These are phyloP conservation scores for Xylocampa areola DNA, from an alignment of 2,888 invertebrate species.

Conservation along the genomic window DNA sequence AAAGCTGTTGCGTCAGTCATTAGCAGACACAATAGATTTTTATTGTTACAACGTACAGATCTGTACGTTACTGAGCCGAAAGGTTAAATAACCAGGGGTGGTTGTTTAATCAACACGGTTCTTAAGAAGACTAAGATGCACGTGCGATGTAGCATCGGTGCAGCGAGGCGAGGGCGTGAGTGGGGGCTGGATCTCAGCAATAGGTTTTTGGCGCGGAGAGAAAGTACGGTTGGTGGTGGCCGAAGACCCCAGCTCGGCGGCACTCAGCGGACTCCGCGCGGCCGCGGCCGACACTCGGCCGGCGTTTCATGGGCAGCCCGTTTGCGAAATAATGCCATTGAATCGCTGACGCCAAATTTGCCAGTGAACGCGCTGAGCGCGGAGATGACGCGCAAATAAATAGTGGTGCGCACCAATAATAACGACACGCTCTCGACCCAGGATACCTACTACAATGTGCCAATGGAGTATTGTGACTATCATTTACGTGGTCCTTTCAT, in stretches of 20 bases:
- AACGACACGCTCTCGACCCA: conserved; percentile 67
- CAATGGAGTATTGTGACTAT: conserved; percentile 84
- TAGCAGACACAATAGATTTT: too few relatives aligned
- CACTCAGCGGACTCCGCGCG: conserved; percentile 83
- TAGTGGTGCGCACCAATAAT: conserved; percentile 71
- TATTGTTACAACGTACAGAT: too few relatives aligned
- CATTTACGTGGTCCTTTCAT: conserved; percentile 78
- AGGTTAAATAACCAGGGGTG: background rate
- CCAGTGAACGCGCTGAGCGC: conserved; percentile 77
- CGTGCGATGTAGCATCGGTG: conserved; percentile 43
- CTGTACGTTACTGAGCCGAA: too few relatives aligned
- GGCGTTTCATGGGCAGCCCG: conserved; percentile 73
- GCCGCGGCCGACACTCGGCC: conserved; percentile 86
- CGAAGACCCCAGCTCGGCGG: conserved; percentile 75
- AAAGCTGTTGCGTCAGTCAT: too few relatives aligned
- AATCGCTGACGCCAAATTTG: conserved; percentile 77
- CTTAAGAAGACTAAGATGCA: conserved; percentile 35
- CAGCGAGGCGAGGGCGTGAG: conserved; percentile 42
- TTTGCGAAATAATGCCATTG: conserved; percentile 87
- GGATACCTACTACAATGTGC: conserved; percentile 81
- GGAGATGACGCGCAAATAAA: conserved; percentile 86
- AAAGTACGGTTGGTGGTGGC: conserved; percentile 86
- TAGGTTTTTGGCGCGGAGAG: conserved; percentile 80
- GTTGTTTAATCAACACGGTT: conserved; percentile 1
- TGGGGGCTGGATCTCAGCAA: conserved; percentile 62